Conservation (phyloP, 92 coral and sea anemone species). For the Chrysogorgia sp. region DNA sequence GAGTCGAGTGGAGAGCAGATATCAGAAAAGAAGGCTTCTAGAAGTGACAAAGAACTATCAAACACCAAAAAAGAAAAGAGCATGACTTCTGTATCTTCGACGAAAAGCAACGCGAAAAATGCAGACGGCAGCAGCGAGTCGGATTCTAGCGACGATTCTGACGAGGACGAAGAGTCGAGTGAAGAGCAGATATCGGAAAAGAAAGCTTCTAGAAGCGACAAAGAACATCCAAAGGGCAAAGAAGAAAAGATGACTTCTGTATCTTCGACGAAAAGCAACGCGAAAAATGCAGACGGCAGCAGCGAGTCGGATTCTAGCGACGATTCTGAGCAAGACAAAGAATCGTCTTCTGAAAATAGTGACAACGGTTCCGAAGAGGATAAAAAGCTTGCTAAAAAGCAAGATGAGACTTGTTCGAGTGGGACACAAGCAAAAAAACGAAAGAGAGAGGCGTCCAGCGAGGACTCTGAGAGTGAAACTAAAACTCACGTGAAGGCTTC, state of each 20-base stretch:
- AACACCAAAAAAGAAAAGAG: constrained; percentile 18
- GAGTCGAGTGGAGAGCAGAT: background rate
- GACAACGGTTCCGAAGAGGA: constrained; percentile 6
- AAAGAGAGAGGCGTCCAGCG: constrained; percentile 42
- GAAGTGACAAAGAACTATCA: background rate
- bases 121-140: constrained; percentile 5
- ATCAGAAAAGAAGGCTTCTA: background rate
- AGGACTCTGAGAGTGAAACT: constrained; percentile 12
- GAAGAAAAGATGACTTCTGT: constrained; percentile 25
- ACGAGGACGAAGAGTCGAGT: background rate
- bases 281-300: background rate
- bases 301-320: constrained; percentile 22
- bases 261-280: background rate
- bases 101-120: background rate
- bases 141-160: constrained; percentile 27
- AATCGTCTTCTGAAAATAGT: background rate
- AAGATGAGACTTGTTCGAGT: background rate
- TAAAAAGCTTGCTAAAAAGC: background rate
- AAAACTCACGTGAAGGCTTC: background rate
- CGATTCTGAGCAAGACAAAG: background rate
- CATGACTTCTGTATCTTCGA: constrained; percentile 17
- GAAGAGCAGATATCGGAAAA: background rate
- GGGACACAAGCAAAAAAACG: constrained; percentile 11
- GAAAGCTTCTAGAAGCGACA: background rate
- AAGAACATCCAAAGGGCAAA: constrained; percentile 6